These are phyloP conservation scores for Smutsia temminckii DNA, from an alignment of 2,797 vertebrate genomes.

Conservation along the genomic window DNA sequence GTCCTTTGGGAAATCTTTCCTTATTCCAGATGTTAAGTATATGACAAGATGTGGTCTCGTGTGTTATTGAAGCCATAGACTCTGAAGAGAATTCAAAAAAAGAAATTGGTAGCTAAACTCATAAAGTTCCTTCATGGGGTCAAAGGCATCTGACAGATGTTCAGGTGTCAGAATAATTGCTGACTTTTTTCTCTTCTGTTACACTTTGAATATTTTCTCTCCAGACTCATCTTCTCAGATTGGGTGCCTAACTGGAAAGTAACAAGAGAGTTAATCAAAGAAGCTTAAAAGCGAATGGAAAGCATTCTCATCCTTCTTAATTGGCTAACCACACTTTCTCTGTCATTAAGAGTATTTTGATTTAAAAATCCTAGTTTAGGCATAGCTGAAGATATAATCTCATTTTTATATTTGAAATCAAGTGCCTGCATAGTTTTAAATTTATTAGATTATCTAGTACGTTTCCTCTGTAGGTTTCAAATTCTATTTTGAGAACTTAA, in stretches of 20 bases:
- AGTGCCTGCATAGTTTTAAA: neutral
- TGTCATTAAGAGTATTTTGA: neutral
- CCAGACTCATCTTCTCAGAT: neutral
- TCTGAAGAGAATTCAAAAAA: slow-evolving; percentile 26
- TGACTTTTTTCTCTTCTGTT: slow-evolving; percentile 20
- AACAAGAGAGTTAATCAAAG: neutral
- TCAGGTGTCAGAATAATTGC: slow-evolving; percentile 27
- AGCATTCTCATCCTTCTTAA: neutral
- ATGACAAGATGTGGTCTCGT: slow-evolving; percentile 37
- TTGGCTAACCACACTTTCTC: neutral
- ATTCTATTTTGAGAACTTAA: neutral
- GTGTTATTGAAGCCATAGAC: neutral
- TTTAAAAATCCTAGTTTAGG: neutral
- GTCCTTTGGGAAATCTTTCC: slow-evolving; percentile 42
- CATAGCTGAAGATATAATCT: neutral
- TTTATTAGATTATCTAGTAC: neutral
- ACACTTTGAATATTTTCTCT: neutral
- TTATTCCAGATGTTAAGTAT: slow-evolving; percentile 49
- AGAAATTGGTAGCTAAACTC: slow-evolving; percentile 35
- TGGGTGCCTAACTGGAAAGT: neutral
- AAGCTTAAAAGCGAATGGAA: neutral
- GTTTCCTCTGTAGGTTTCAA: neutral
- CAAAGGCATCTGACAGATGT: slow-evolving; percentile 19
- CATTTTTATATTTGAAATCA: neutral
- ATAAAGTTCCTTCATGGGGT: neutral